Evolutionary conservation across 1,140 invertebrate species (phyloP).

Genomic region (Drosophila baimaii): DNA sequence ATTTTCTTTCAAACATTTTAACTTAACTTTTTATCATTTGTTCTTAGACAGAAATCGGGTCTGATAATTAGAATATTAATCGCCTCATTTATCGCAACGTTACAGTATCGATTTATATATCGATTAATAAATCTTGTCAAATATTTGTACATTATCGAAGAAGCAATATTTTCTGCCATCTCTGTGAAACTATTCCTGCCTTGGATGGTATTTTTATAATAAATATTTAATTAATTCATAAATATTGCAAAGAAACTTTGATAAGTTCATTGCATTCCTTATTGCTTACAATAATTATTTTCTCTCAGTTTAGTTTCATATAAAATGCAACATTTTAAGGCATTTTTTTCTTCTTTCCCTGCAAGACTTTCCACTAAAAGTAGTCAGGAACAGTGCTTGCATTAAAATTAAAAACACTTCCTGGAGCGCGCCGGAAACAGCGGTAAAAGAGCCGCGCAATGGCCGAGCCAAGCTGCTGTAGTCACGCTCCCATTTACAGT

Average conservation of each 20-base stretch:
- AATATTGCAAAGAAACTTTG: background rate
- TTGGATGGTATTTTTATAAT: background rate
- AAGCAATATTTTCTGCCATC: too few species aligned
- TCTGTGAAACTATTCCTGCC: background rate
- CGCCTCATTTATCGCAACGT: too few species aligned
- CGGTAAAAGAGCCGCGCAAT: conserved; percentile 67
- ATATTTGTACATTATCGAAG: too few species aligned
- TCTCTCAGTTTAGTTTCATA: background rate
- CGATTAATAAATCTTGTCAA: too few species aligned
- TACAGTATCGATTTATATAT: background rate
- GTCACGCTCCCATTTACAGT: conserved; percentile 46
- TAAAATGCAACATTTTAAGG: background rate
- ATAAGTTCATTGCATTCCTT: background rate
- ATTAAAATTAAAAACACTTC: conserved; percentile 80
- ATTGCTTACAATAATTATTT: background rate
- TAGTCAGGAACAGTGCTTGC: conserved; percentile 52
- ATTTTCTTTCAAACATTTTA: too few species aligned
- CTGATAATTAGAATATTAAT: too few species aligned
- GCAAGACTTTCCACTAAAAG: conserved; percentile 11
- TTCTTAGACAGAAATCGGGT: too few species aligned
- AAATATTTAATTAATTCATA: too few species aligned
- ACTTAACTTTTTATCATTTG: too few species aligned
- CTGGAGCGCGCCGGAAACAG: conserved; percentile 63
- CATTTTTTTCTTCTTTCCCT: conserved; percentile 2
- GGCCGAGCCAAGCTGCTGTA: conserved; percentile 29